phyloP scores from a whole-genome alignment of 2,113 vertebrate species.

The Dryoscopus gambensis region DNA sequence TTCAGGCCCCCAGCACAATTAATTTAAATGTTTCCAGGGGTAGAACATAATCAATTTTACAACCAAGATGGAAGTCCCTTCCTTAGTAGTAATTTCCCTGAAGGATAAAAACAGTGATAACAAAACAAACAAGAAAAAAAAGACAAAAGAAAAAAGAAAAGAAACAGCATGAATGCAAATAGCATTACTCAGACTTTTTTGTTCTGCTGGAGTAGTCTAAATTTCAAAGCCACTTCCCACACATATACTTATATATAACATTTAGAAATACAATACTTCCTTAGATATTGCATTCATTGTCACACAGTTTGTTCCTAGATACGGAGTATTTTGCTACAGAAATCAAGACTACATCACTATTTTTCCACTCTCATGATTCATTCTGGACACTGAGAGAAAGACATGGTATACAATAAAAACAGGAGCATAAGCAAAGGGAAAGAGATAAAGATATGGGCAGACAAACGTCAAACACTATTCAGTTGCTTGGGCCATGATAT shows the following conservation, averaged over 20 bases:
- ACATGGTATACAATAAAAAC: neutral
- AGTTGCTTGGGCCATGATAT: neutral
- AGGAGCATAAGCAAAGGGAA: neutral
- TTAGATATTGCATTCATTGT: neutral
- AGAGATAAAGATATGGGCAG: neutral
- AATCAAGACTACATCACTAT: neutral
- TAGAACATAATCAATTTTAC: neutral
- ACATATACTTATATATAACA: neutral
- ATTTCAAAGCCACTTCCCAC: slow-evolving; percentile 41
- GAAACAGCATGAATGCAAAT: neutral
- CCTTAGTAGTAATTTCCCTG: neutral
- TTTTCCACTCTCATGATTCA: slow-evolving; percentile 11
- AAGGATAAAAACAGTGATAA: neutral
- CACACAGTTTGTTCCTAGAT: neutral
- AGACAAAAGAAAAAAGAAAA: neutral
- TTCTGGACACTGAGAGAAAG: neutral
- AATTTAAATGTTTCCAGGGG: neutral
- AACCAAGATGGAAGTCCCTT: neutral
- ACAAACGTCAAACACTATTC: slow-evolving; percentile 4
- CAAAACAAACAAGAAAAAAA: neutral
- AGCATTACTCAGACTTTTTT: slow-evolving; percentile 28
- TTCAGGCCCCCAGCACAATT: neutral
- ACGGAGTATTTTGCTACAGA: neutral
- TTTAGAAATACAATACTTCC: slow-evolving; percentile 45
- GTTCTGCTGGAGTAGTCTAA: slow-evolving; percentile 7